A percentile compares a stretch with the other conserved stretches of the same genome.
Conservation (phyloP, 1,140 invertebrate genomes). For the Asbolus verrucosus region DNA sequence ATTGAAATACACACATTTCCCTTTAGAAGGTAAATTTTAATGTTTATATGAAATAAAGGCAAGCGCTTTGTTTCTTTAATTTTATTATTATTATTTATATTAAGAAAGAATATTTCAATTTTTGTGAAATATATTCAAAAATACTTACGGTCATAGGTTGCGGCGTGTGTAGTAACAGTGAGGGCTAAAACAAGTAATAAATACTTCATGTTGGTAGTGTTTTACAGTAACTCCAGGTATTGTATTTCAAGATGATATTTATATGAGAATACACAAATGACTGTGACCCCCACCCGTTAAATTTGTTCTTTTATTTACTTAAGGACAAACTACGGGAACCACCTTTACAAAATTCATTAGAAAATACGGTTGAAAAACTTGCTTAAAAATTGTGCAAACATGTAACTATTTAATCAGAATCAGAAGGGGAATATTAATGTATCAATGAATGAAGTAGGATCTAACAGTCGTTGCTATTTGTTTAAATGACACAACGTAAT, state of each 20-base stretch:
- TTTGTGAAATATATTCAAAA: neutral
- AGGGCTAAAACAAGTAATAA: conserved; percentile 11
- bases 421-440: neutral
- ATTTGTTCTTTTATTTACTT: conserved; percentile 8
- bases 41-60: no score
- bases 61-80: neutral
- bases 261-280: conserved; percentile 9
- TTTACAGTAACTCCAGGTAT: conserved; percentile 13
- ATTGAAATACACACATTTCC: no score
- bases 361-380: conserved; percentile 10
- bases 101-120: no score
- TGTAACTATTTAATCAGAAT: neutral
- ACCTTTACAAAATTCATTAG: conserved; percentile 6
- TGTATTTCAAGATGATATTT: conserved; percentile 17
- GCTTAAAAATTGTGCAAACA: conserved; percentile 37
- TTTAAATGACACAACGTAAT: neutral
- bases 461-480: conserved; percentile 14
- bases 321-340: conserved; percentile 34
- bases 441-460: conserved; percentile 1
- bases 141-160: conserved; percentile 29
- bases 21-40: no score
- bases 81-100: no score
- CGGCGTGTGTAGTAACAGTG: conserved; percentile 9
- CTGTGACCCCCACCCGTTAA: conserved; percentile 14
- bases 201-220: conserved; percentile 28